phyloP scores from a whole-genome alignment of 2,888 invertebrate genomes.

The Protonemura montana region DNA sequence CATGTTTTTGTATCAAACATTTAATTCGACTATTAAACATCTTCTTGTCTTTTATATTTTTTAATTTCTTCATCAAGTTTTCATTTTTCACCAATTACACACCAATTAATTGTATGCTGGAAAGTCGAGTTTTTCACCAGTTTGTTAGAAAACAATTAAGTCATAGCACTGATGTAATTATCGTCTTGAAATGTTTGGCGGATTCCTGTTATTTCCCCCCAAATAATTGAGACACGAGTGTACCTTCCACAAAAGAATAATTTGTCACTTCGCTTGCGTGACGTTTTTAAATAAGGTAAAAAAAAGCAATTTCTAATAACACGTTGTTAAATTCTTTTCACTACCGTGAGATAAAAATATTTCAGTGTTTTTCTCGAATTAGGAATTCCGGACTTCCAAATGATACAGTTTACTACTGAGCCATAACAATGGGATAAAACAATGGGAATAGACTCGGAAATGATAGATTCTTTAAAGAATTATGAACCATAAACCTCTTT shows the following conservation, averaged over 20 bases:
- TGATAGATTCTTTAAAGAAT: not conserved
- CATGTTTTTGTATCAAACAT: not conserved
- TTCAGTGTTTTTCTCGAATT: not conserved
- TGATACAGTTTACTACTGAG: not conserved
- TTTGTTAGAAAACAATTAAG: not conserved
- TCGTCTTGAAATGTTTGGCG: not conserved
- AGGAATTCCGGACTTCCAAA: not conserved
- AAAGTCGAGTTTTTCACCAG: not conserved
- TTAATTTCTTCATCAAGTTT: slow-evolving; percentile 12
- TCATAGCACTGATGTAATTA: not conserved
- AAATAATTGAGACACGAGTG: not conserved
- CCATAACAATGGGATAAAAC: not conserved
- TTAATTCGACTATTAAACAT: not conserved
- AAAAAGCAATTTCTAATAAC: slow-evolving; percentile 3
- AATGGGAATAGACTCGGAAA: not conserved
- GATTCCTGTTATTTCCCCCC: not conserved
- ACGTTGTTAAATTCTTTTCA: not conserved
- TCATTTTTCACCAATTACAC: not conserved
- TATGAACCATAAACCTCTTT: not conserved
- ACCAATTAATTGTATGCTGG: not conserved
- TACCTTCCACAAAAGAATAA: not conserved
- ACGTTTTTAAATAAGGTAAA: not conserved
- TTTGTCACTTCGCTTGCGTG: not conserved
- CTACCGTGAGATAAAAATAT: not conserved
- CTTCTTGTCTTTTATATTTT: not conserved